These are phyloP conservation scores for Rissa tridactyla DNA, from an alignment of 2,113 vertebrate species.

Conservation along the genomic window DNA sequence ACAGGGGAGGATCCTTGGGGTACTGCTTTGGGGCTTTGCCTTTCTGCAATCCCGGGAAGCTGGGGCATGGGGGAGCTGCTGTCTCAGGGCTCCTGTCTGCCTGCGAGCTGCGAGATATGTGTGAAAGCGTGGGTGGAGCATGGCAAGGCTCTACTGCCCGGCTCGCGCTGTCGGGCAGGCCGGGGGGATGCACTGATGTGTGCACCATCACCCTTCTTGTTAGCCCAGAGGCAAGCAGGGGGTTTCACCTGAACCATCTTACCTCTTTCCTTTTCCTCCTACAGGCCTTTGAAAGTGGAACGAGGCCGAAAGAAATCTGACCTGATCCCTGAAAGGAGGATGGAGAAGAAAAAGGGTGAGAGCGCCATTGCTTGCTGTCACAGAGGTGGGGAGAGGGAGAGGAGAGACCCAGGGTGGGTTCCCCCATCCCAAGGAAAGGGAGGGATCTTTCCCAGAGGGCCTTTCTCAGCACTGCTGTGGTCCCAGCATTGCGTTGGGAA, in stretches of 20 bases:
- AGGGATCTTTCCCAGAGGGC: not conserved
- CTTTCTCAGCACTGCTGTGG: not conserved
- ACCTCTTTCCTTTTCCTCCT: not conserved
- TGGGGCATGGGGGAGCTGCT: not conserved
- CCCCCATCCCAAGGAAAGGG: not conserved
- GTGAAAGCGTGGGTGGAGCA: not conserved
- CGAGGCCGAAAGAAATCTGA: constrained; percentile 85
- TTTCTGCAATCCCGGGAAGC: not conserved
- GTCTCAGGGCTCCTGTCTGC: not conserved
- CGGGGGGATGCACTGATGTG: fast-evolving
- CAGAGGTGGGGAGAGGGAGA: not conserved
- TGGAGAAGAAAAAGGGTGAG: constrained; percentile 93
- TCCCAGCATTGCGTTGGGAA: fast-evolving
- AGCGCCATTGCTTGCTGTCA: fast-evolving
- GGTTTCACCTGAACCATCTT: not conserved
- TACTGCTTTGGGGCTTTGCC: not conserved
- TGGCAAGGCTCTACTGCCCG: not conserved
- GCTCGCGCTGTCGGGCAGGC: fast-evolving
- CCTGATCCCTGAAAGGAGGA: constrained; percentile 76
- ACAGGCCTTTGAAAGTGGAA: constrained; percentile 82
- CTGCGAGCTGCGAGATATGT: not conserved
- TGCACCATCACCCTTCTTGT: not conserved
- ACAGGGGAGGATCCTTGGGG: not conserved
- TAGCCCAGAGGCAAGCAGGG: not conserved
- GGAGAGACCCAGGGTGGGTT: not conserved